Conservation (phyloP, 2,797 vertebrate genomes). For the Knipowitschia caucasica region DNA sequence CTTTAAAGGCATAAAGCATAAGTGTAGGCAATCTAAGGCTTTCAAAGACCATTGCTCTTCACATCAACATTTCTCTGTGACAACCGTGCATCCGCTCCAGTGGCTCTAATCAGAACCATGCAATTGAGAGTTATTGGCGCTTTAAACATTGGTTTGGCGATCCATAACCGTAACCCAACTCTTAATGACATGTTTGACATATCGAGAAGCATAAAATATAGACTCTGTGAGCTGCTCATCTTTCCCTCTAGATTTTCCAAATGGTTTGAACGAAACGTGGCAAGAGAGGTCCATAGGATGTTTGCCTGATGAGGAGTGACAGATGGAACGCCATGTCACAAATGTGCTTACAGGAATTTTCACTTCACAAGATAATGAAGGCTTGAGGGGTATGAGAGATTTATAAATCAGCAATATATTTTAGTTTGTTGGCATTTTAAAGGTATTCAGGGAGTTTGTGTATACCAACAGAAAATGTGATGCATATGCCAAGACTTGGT, state of each 20-base stretch:
- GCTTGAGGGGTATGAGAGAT: background rate
- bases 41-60: background rate
- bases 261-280: slow-evolving; percentile 24
- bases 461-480: too few species aligned
- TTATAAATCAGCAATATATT: too few species aligned
- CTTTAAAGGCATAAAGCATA: slow-evolving; percentile 21
- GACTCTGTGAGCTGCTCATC: slow-evolving; percentile 2
- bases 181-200: slow-evolving; percentile 19
- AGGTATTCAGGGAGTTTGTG: too few species aligned
- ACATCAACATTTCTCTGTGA: slow-evolving; percentile 9
- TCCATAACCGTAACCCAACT: slow-evolving; percentile 21
- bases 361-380: slow-evolving; percentile 12
- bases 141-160: slow-evolving; percentile 14
- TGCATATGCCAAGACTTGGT: too few species aligned
- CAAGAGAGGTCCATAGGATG: slow-evolving; percentile 22
- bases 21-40: slow-evolving; percentile 8
- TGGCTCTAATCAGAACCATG: slow-evolving; percentile 11
- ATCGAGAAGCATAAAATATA: slow-evolving; percentile 2
- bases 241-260: slow-evolving; percentile 10
- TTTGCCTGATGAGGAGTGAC: slow-evolving; percentile 38
- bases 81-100: slow-evolving; percentile 13
- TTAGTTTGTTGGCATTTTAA: too few species aligned
- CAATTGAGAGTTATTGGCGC: slow-evolving; percentile 26
- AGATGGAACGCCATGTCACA: slow-evolving; percentile 34
- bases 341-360: slow-evolving; percentile 24